Percentiles rank a stretch among this genome's conserved stretches.
These are phyloP conservation scores for Tenthredo notha DNA, from an alignment of 2,888 invertebrate species.

Conservation along the genomic window DNA sequence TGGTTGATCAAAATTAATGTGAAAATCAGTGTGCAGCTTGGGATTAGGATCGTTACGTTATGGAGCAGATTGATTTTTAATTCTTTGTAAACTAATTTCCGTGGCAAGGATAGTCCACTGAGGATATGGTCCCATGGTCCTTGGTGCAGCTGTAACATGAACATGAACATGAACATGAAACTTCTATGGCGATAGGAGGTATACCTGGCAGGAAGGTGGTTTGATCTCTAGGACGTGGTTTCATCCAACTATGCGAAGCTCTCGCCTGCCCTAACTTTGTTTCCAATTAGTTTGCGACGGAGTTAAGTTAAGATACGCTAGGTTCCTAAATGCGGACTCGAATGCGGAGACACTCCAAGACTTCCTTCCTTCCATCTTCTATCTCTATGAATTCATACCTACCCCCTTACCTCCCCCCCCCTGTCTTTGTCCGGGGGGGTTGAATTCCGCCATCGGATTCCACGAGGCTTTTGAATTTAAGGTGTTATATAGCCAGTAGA, in stretches of 20 bases:
- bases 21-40: not conserved
- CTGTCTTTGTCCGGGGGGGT: not conserved
- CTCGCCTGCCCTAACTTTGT: conserved; percentile 62
- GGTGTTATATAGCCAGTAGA: not conserved
- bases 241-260: conserved; percentile 46
- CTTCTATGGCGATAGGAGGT: not conserved
- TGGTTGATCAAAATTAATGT: not conserved
- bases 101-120: not conserved
- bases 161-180: not conserved
- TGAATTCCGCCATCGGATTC: conserved; percentile 8
- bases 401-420: not conserved
- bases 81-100: conserved; percentile 20
- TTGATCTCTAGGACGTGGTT: conserved; percentile 41
- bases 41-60: not conserved
- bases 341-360: not conserved
- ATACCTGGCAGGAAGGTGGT: not conserved
- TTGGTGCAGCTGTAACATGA: not conserved
- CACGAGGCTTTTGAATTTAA: not conserved
- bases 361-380: not conserved
- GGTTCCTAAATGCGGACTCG: conserved; percentile 15
- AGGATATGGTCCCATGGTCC: not conserved
- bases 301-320: conserved; percentile 65
- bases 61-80: not conserved
- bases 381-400: conserved; percentile 23
- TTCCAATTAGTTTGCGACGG: conserved; percentile 68